phyloP scores from a whole-genome alignment of 2,113 vertebrate species.

The Piprites chloris region DNA sequence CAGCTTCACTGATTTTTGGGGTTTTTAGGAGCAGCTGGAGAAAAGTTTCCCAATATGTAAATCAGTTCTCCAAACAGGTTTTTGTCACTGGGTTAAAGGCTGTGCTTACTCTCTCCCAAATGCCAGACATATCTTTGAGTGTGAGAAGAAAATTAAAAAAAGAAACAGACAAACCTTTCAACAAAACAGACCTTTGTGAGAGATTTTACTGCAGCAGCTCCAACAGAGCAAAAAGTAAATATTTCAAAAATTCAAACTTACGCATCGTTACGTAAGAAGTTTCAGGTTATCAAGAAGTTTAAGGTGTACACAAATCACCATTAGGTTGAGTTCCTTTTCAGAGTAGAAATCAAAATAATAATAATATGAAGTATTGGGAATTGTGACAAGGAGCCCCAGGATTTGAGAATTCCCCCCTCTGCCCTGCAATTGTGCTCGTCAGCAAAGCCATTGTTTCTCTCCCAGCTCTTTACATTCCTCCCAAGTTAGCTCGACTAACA shows the following conservation, averaged over 20 bases:
- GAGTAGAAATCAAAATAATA: not conserved
- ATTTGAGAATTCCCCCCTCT: conserved; percentile 32
- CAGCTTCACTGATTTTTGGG: not conserved
- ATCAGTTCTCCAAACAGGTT: not conserved
- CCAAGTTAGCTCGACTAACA: not conserved
- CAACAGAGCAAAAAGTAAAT: not conserved
- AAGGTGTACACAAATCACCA: not conserved
- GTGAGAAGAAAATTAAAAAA: conserved; percentile 55
- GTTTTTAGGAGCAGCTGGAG: not conserved
- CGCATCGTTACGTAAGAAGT: too few species aligned
- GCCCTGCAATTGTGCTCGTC: conserved; percentile 3
- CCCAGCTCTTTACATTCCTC: conserved; percentile 33
- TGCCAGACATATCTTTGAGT: conserved; percentile 38
- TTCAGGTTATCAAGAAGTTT: too few species aligned
- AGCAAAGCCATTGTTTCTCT: conserved; percentile 33
- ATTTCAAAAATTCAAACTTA: not conserved
- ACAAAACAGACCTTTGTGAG: not conserved
- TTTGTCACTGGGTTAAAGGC: conserved; percentile 35
- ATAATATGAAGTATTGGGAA: not conserved
- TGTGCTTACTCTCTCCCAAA: conserved; percentile 17
- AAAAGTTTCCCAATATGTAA: not conserved
- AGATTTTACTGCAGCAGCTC: not conserved
- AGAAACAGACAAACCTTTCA: conserved; percentile 37
- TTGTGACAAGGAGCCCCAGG: not conserved
- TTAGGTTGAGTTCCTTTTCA: not conserved